Evolutionary conservation across 2,888 invertebrate species (phyloP).

Genomic region (Plebejus melissa): DNA sequence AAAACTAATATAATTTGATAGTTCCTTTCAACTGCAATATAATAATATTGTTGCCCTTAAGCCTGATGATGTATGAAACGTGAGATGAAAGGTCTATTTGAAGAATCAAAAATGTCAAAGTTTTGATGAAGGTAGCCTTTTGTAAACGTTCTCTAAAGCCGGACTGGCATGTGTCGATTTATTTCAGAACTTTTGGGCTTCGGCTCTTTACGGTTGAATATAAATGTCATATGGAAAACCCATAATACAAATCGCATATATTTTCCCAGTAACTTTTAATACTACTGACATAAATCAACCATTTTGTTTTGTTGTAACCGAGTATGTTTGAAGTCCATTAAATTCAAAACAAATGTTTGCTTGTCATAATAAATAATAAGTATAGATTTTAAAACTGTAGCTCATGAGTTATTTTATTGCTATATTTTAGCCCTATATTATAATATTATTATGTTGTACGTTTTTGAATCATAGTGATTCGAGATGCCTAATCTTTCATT

Average conservation of each 20-base stretch:
- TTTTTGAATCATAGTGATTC: too few relatives aligned
- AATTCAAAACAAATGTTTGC: too few relatives aligned
- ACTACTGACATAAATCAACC: too few relatives aligned
- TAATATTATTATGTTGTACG: too few relatives aligned
- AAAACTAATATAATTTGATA: not conserved
- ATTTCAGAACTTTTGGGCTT: not conserved
- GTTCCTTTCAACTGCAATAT: not conserved
- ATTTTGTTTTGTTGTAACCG: too few relatives aligned
- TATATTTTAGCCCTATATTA: too few relatives aligned
- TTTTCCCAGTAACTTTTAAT: not conserved
- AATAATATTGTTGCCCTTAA: not conserved
- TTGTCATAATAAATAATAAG: too few relatives aligned
- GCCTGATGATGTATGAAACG: not conserved
- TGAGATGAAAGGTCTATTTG: not conserved
- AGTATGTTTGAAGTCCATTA: too few relatives aligned
- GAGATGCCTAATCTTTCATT: too few relatives aligned
- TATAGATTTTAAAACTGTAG: too few relatives aligned
- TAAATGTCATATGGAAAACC: not conserved
- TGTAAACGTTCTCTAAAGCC: not conserved
- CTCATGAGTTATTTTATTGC: too few relatives aligned
- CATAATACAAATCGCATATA: not conserved
- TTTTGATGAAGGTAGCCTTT: constrained; percentile 7
- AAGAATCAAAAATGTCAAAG: constrained; percentile 8
- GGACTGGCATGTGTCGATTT: constrained; percentile 6
- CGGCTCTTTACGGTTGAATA: not conserved